Base-by-base conservation (phyloP, 2,888 invertebrate genomes). In the Hoplodrina ambigua region DNA sequence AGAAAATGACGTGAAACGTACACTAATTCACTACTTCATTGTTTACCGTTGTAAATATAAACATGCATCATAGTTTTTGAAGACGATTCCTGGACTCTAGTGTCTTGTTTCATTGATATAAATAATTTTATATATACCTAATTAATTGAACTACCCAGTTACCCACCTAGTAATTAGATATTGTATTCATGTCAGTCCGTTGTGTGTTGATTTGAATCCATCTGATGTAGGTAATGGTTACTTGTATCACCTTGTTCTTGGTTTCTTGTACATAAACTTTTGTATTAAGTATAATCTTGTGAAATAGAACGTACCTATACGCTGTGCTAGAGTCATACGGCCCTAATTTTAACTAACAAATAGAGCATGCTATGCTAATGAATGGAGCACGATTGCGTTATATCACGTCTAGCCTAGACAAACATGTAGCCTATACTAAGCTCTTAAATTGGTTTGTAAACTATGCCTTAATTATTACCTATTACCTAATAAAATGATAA, bases 31-130 rank as follows among this genome's bases (percentile, higher is more conserved):
- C 56, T 25, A 55, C 20, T 58, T 59, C 62, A 64, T 80, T 72
- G 65, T 72, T 68, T 67, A 72, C 37, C 19, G 53, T 53, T n/a
- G 20, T 58, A 78, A 73, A 75, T 78, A 63, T 68, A 76, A 67
- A 71, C 52, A 64, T 75, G 58, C 75, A 71, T 82, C 72, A 77
- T 70, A 77, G 72, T 72, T 72, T 72, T 75, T 64, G 58, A 70
- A 64, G 52, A 62, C 57, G 58, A 66, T 63, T 79, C 64, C 46
- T 69, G 50, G 73, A 71, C 53, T 49, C 41, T 55, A 37, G 41
- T 41, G 17, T 46, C 13, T 50, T 69, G 67, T 67, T 73, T 72
- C 75, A 72, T 69, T 69, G 59, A 67, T 69, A 69, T 72, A 68
- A 74, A 80, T 68, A 75, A 69, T 56, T 17, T 74, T 49, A 52